Base-by-base conservation (phyloP, 2,888 invertebrate genomes). In the Apamea anceps region DNA sequence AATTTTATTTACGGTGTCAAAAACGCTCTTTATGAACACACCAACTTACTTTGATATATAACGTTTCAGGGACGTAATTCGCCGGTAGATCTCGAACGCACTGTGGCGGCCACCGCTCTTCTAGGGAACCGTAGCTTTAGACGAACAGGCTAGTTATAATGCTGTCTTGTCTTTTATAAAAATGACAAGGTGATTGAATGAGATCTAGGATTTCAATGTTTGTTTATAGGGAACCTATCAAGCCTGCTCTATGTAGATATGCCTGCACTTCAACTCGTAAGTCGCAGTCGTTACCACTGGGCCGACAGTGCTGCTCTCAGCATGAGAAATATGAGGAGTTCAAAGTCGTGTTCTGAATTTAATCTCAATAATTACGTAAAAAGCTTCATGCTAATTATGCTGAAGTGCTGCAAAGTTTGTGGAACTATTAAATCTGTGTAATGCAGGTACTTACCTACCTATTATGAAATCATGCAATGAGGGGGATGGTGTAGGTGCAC, bases 321-420 rank as follows among this genome's bases (percentile, higher is more conserved):
- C 45, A 45, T 45, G 45, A 12, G 10, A n/a, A 1, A 10, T 28
- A 10, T n/a, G 21, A 45, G 42, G 15, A 68, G 57, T 77, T 42
- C 8, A 48, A 60, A 57, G 6, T 42, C 28, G 10, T 71, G 63
- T 54, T 54, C 37, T 37, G 54, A 68, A 67, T 68, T 28, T 15
- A 57, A 65, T 63, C 15, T 63, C 12, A 77, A 51, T 57, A 37
- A 57, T 57, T 83, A 70, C 65, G n/a, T 65, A 42, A 57, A 62
- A 62, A 68, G 62, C 54, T 54, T 75, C 13, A 67, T 28, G n/a
- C 62, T 37, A 54, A 68, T 63, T 80, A 54, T 45, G 45, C 67
- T 54, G 1, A 82, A 62, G 67, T 75, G 67, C 68, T 82, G 62
- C 63, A 48, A 65, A 57, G 48, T 83, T 83, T 81, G 37, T 54